Conservation (phyloP, 37 sponge, comb jelly and placozoan species). For the Chondrosia reniformis region DNA sequence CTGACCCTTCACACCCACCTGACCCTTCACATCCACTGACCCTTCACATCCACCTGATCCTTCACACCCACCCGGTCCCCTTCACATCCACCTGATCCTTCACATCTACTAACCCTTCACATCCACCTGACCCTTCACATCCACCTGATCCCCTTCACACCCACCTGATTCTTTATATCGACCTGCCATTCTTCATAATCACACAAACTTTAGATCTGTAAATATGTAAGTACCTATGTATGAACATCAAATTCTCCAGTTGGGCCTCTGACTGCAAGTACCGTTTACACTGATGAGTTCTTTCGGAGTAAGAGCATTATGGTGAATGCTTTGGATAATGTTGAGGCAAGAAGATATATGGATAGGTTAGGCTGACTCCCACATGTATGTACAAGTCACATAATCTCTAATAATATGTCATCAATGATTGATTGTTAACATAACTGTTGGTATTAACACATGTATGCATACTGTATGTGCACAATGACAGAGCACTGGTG, state of each 20-base stretch:
- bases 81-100: not conserved
- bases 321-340: slow-evolving; percentile 96
- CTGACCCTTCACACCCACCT: not conserved
- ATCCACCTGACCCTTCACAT: not conserved
- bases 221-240: too few relatives aligned
- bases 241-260: slow-evolving; percentile 39
- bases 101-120: not conserved
- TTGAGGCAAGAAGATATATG: slow-evolving; percentile 95
- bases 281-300: slow-evolving; percentile 83
- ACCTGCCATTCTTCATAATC: too few relatives aligned
- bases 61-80: not conserved
- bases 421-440: too few relatives aligned
- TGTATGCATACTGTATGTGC: too few relatives aligned
- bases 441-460: too few relatives aligned
- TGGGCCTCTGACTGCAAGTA: slow-evolving; percentile 61
- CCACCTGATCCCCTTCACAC: too few relatives aligned
- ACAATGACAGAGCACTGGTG: too few relatives aligned
- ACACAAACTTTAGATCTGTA: too few relatives aligned
- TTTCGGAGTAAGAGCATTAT: slow-evolving; percentile 62
- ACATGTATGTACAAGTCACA: not conserved
- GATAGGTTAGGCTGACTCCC: slow-evolving; percentile 56
- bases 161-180: too few relatives aligned
- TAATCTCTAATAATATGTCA: too few relatives aligned
- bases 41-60: not conserved
- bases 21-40: not conserved